Conservation (phyloP, 2,888 invertebrate genomes). For the Parasteatoda lunata region DNA sequence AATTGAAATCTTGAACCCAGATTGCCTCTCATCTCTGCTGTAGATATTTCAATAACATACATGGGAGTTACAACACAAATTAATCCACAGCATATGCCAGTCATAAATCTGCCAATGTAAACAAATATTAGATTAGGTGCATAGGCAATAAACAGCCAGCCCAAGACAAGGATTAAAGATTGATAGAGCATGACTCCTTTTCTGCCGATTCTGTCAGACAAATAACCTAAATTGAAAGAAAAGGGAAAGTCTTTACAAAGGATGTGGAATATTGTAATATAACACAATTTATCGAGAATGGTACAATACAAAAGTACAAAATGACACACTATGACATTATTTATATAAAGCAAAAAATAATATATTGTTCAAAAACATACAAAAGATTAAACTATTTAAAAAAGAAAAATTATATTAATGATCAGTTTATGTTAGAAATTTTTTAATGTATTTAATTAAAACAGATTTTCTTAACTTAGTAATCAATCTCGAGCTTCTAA, state of each 20-base stretch:
- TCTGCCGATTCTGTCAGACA: slow-evolving; percentile 57
- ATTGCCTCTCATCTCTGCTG: slow-evolving; percentile 64
- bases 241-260: background rate
- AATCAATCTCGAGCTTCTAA: no score
- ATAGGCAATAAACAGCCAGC: slow-evolving; percentile 72
- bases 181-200: slow-evolving; percentile 47
- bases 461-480: no score
- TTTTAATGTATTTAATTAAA: no score
- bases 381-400: no score
- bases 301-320: no score
- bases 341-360: no score
- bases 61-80: slow-evolving; percentile 69
- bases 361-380: no score
- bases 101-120: slow-evolving; percentile 65
- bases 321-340: no score
- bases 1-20: slow-evolving; percentile 69
- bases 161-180: slow-evolving; percentile 73
- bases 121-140: slow-evolving; percentile 60
- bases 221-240: slow-evolving; percentile 24
- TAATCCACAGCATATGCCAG: slow-evolving; percentile 68
- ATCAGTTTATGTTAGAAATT: no score
- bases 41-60: slow-evolving; percentile 69
- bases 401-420: no score
- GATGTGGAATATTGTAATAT: no score
- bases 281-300: no score